Evolutionary conservation across 2,797 vertebrate genomes (phyloP), one percentile per base, ranked within the genome.

Genomic region (Microcaecilia unicolor): DNA sequence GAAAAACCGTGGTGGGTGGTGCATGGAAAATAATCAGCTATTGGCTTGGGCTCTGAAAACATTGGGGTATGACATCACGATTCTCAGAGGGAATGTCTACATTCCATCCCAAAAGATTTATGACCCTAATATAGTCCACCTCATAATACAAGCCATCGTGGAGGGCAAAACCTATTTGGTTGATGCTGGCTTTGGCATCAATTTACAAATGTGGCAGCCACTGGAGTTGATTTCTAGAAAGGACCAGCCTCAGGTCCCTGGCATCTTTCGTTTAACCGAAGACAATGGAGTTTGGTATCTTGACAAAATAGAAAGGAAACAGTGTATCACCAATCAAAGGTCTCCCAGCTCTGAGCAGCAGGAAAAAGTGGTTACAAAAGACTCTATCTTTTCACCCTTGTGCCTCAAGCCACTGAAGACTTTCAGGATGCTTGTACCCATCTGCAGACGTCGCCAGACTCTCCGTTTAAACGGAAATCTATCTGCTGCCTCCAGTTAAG

Each of bases 401-500:
- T 60, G 34, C 83, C 85, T 31, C 65, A 58, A 8, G 60, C 46
- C 6, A 24, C 51, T 2, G 53, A 82, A 19, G 42, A 90, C 43
- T 94, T 95, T 50, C 4, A 37, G 2, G 69, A 65, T 10, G 27
- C 22, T 4, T 64, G 36, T 33, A 24, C 59, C 0, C 60, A 12
- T 5, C 76, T 88, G 10, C 89, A 91, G 61, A 81, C 67, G 0
- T 78, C 84, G n/a, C 76, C 86, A 1, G 22, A 52, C 1, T 83
- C 81, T 29, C 35, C 86, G 21, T 91, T 91, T 35, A 80, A 44
- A n/a, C 83, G 72, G 23, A 89, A 87, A 20, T 92, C 91, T 11
- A 78, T 94, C 44, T 90, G 87, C 29, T 77, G 84, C 13, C 58
- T 92, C 35, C 90, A 93, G 67, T 89, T 79, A 3, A 10, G 55